phyloP scores from a whole-genome alignment of 1,140 invertebrate species.

The Tetramorium simillimum region DNA sequence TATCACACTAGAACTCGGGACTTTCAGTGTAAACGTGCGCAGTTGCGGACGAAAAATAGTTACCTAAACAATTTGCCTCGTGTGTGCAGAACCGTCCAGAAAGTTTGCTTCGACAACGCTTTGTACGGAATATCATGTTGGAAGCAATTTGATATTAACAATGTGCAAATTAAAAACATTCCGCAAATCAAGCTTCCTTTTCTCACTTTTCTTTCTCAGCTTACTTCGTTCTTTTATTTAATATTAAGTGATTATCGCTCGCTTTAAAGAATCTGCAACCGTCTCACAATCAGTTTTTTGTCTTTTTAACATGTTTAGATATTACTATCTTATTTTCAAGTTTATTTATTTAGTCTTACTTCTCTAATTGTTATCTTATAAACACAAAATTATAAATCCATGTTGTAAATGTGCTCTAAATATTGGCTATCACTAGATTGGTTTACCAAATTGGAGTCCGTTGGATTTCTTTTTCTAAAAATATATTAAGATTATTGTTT shows the following conservation, averaged over 20 bases:
- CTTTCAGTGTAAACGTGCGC: constrained; percentile 33
- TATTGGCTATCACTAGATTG: too few relatives aligned
- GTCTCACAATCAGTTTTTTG: background rate
- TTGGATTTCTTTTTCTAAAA: too few relatives aligned
- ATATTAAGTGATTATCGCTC: background rate
- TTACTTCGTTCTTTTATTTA: background rate
- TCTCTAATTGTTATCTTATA: background rate
- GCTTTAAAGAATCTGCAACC: background rate
- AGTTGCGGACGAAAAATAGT: constrained; percentile 18
- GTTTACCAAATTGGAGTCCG: too few relatives aligned
- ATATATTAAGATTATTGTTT: background rate
- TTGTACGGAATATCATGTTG: background rate
- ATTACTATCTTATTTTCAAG: background rate
- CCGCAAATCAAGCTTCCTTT: background rate
- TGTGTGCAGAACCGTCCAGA: background rate
- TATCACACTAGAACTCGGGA: constrained; percentile 33
- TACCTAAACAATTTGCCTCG: constrained; percentile 5
- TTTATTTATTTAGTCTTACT: background rate
- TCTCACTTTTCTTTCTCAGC: background rate
- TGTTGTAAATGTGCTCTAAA: too few relatives aligned
- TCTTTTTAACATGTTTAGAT: background rate
- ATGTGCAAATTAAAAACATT: background rate
- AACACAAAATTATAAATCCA: background rate
- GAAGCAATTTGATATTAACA: background rate
- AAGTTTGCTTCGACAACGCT: background rate